These are phyloP conservation scores for Coenobita brevimanus DNA, from an alignment of 1,140 invertebrate species.

Conservation along the genomic window DNA sequence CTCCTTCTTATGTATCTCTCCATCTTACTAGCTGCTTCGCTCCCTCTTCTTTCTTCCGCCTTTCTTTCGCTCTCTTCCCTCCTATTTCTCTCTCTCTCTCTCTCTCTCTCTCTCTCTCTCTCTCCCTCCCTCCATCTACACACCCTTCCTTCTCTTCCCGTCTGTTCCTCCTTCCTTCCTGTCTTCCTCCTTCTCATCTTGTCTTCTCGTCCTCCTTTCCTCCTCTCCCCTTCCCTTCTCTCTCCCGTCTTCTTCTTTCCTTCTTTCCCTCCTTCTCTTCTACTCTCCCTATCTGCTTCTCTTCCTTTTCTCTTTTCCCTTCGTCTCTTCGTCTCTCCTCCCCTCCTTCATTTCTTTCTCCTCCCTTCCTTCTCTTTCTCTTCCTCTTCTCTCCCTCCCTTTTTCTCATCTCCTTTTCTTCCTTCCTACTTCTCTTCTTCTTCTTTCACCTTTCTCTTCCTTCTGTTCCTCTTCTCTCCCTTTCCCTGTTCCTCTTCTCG, in stretches of 20 bases:
- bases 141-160: not conserved
- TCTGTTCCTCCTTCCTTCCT: not conserved
- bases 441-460: not conserved
- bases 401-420: slow-evolving; percentile 5
- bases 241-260: not conserved
- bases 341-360: too few relatives aligned
- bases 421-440: slow-evolving; percentile 3
- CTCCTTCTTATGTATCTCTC: not conserved
- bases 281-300: not conserved
- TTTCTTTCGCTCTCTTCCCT: not conserved
- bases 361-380: not conserved
- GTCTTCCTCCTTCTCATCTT: not conserved
- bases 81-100: not conserved
- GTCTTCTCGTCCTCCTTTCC: not conserved
- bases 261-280: not conserved
- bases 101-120: not conserved
- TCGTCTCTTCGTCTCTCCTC: not conserved
- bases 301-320: not conserved
- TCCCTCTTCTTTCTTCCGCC: not conserved
- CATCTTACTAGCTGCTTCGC: not conserved
- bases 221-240: not conserved
- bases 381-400: slow-evolving; percentile 11
- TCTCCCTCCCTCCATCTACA: not conserved
- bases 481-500: not conserved
- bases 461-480: not conserved